These are phyloP conservation scores for Artemia franciscana DNA, from an alignment of 1,140 invertebrate genomes.

Conservation along the genomic window DNA sequence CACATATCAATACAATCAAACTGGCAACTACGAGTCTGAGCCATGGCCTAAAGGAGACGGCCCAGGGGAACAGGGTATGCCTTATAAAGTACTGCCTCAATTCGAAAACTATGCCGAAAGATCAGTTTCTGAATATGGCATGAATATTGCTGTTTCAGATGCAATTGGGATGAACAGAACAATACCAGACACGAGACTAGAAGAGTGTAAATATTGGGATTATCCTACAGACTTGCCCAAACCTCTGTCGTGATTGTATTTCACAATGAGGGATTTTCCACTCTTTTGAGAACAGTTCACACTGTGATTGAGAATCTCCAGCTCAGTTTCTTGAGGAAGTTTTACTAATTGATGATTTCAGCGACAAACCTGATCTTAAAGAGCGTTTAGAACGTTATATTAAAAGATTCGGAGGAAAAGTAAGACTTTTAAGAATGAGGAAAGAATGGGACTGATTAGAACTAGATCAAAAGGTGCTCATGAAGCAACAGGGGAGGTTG, in stretches of 20 bases:
- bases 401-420: conserved; percentile 60
- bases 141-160: conserved; percentile 91
- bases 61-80: conserved; percentile 58
- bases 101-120: conserved; percentile 48
- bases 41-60: conserved; percentile 32
- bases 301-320: conserved; percentile 76
- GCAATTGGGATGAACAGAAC: conserved; percentile 58
- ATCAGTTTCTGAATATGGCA: conserved; percentile 70
- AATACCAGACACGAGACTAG: conserved; percentile 60
- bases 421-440: conserved; percentile 57
- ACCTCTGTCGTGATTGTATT: conserved; percentile 94
- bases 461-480: conserved; percentile 74
- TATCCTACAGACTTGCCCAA: conserved; percentile 69
- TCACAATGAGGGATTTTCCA: conserved; percentile 93
- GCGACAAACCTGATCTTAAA: conserved; percentile 61
- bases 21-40: conserved; percentile 29
- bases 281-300: conserved; percentile 84
- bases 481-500: conserved; percentile 79
- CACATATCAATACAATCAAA: too few relatives aligned
- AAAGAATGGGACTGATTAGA: conserved; percentile 71
- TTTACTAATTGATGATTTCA: conserved; percentile 92
- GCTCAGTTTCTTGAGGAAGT: conserved; percentile 76
- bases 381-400: conserved; percentile 71
- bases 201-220: conserved; percentile 89
- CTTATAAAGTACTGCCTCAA: conserved; percentile 41